Evolutionary conservation across 2,113 vertebrate genomes (phyloP), one percentile per base, ranked within the genome.

Genomic region (Etheostoma cragini): DNA sequence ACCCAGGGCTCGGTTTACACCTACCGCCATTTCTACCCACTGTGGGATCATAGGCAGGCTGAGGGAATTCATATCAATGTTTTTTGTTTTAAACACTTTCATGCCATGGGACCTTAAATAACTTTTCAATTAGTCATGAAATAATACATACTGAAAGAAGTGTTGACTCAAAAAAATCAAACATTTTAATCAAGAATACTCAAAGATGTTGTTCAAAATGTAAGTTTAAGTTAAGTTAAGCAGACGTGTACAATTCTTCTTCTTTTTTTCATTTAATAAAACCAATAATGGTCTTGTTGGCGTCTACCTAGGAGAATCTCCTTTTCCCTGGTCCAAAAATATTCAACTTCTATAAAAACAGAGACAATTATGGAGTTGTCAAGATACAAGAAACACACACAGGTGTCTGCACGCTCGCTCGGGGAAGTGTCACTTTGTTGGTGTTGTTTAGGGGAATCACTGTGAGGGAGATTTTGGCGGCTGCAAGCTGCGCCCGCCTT

Each of bases 381-480:
- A 79, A 81, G 68, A 80, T 42, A 83, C n/a, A 78, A 42, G 38
- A 82, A 78, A 84, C 81, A 86, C 89, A 84, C 76, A 87, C 74
- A 83, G 81, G 88, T 92, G 82, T 87, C 76, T 72, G 71, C 72
- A 62, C 63, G 13, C 54, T 83, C 26, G 35, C 71, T 72, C 12
- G 11, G 68, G 46, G 60, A 85, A 78, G 79, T 87, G 86, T 77
- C 87, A 85, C 52, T 85, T 89, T 83, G 78, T 50, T 6, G 47
- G 64, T 61, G 26, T 77, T 81, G 72, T 88, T 82, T 53, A 12
- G 67, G 71, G 52, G 26, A 24, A 71, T 83, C 72, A 50, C 57
- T 76, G 63, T 61, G 71, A 52, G 54, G 38, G 71, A 8, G 45
- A 42, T 33, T 77, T 71, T 66, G 73, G 58, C 16, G 3, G 26